Base-by-base conservation (phyloP, 37 sponge, comb jelly and placozoan genomes). In the Halisarca cf. caerulea region DNA sequence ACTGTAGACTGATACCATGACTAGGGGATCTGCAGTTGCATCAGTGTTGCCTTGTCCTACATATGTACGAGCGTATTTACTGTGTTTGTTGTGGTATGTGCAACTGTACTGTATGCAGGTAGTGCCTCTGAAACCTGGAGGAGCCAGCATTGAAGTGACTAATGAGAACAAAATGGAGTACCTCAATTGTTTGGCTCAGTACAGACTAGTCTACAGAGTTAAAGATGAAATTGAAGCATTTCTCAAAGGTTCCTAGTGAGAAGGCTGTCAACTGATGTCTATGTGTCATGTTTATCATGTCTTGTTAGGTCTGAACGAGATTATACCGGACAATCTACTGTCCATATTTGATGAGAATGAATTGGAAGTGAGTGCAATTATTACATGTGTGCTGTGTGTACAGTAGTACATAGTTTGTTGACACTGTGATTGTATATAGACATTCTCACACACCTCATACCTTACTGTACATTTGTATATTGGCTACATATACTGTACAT, bases 331-430 rank as follows among this genome's bases (percentile, higher is more conserved):
- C 24, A 72, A 84, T 57, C 47, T 97, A 21, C 59, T 97, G n/a
- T 74, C 85, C 25, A 93, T 97, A 9, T 97, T 97, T 91, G 96
- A 95, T 91, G 98, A 97, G 51, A 95, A 90, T 87, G 98, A 97
- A 86, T 69, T 97, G 27, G 98, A 97, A 94, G 96, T 95, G 59
- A 78, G 43, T 72, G 9, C 36, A 45, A 2, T 41, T 41, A 40
- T 23, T n/a, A 35, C 37, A 38, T 77, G 39, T 47, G 51, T 47
- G 51, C 51, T 47, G 11, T 44, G 39, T 77, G 74, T 6, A 72
- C 40, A 32, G 43, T 14, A 36, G 2, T 77, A 2, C 39, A 11
- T 77, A n/a, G n/a, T n/a, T n/a, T n/a, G n/a, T n/a, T n/a, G n/a
- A n/a, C n/a, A n/a, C n/a, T n/a, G n/a, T n/a, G n/a, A n/a, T n/a